Evolutionary conservation across 1,140 invertebrate genomes (phyloP), one percentile per base, ranked within the genome.

Genomic region (Coenobita brevimanus): DNA sequence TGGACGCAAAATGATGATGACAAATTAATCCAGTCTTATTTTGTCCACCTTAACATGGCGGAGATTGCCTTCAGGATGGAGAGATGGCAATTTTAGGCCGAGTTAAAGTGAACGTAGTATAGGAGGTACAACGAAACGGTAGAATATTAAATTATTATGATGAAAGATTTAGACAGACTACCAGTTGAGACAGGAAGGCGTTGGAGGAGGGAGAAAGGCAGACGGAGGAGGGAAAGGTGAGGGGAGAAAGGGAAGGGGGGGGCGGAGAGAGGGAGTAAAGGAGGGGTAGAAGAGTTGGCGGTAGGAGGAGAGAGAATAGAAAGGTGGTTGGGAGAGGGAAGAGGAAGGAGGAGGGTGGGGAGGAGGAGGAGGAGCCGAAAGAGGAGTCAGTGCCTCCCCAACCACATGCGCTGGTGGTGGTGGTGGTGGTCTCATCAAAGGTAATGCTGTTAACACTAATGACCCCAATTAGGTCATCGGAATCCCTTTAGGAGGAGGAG

Each of bases 401-500:
- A n/a, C n/a, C n/a, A n/a, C n/a, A n/a, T n/a, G n/a, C n/a, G n/a
- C n/a, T n/a, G n/a, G n/a, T n/a, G n/a, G n/a, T n/a, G n/a, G n/a
- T n/a, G n/a, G n/a, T n/a, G 27, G 80, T 69, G 64, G 38, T 36
- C 64, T 82, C 80, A 82, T 82, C 80, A 82, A 71, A 82, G 80
- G 80, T 82, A 82, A 82, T 71, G 46, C 38, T 82, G 80, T 82
- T 71, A 82, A 43, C n/a, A 62, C 62, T 82, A 82, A 82, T 82
- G 80, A 82, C 80, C 67, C 62, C 80, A 82, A 82, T 82, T 46
- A 69, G 64, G 30, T 82, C 67, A 82, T 82, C 80, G 64, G 62
- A 82, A 82, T 82, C 80, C 64, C 80, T 82, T 62, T 50, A 82
- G 80, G 64, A 82, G 80, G 64, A 82, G 80, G 64, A 82, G 80